Evolutionary conservation across 2,888 invertebrate genomes (phyloP), one percentile per base, ranked within the genome.

Genomic region (Brenthis daphne): DNA sequence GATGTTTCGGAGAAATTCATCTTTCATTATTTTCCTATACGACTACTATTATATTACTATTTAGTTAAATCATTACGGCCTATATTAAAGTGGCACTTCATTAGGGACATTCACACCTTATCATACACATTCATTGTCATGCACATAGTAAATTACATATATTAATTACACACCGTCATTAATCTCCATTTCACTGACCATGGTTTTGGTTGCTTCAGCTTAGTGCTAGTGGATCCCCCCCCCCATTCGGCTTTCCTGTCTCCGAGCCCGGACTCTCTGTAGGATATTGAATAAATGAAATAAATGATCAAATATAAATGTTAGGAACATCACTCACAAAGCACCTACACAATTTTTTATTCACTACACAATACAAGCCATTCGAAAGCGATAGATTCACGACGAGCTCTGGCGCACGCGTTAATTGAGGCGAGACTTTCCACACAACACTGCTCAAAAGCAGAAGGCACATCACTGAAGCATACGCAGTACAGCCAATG

Each of bases 291-390:
- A 86, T 84, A 82, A 73, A 82, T 79, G 86, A 83, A 87, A 89
- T 89, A 88, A 89, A 89, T 85, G 86, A 81, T 87, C 90, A 91
- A 90, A 92, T 90, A 88, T 91, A 90, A 90, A 90, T 88, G 88
- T 85, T 86, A 88, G 88, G 85, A 80, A 92, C 92, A 92, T 93
- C 91, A 92, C 92, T 87, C 89, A 92, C 92, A 86, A 80, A 86
- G 92, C 92, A 93, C 92, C 69, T 79, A 90, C 91, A 92, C 89
- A 80, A 80, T 84, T 80, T 82, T 29, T 84, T 84, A 80, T 85
- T 87, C 79, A 82, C 81, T 77, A 86, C 83, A 81, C 78, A 73
- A 82, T 77, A 79, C 80, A 82, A 74, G 71, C 74, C 75, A 74
- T 72, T 75, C 68, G 71, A 74, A 75, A 65, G 71, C 74, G 73